Percentiles rank a stretch among this genome's conserved stretches.
phyloP scores from a whole-genome alignment of 2,797 vertebrate species.

The Basileuterus tristriatus region DNA sequence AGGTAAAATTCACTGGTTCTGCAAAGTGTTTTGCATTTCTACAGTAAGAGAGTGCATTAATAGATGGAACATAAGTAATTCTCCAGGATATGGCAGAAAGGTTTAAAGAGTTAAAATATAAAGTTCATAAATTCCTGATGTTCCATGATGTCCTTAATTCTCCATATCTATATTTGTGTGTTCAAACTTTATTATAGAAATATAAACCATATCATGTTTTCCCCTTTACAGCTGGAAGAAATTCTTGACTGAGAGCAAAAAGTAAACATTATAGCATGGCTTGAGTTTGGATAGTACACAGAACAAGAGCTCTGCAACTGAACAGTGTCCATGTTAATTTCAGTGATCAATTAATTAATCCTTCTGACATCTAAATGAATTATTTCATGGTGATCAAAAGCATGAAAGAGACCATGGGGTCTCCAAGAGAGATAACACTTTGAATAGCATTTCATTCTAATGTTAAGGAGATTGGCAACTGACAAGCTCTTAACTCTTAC shows the following conservation, averaged over 20 bases:
- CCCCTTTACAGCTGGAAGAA: slow-evolving; percentile 13
- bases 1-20: neutral
- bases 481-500: neutral
- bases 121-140: neutral
- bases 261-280: neutral
- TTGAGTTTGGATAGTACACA: neutral
- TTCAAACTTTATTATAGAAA: neutral
- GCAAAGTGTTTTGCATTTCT: neutral
- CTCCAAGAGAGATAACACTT: neutral
- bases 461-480: neutral
- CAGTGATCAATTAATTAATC: neutral
- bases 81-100: neutral
- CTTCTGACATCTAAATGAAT: neutral
- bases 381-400: neutral
- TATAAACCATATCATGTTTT: neutral
- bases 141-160: neutral
- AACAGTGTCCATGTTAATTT: neutral
- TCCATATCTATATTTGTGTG: neutral
- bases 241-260: neutral
- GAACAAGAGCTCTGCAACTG: neutral
- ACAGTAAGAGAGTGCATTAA: neutral
- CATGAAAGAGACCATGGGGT: neutral
- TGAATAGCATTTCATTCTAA: neutral
- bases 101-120: neutral
- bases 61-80: neutral